Evolutionary conservation across 2,888 invertebrate species (phyloP), one percentile per base, ranked within the genome.

Genomic region (Drosophila lutescens): DNA sequence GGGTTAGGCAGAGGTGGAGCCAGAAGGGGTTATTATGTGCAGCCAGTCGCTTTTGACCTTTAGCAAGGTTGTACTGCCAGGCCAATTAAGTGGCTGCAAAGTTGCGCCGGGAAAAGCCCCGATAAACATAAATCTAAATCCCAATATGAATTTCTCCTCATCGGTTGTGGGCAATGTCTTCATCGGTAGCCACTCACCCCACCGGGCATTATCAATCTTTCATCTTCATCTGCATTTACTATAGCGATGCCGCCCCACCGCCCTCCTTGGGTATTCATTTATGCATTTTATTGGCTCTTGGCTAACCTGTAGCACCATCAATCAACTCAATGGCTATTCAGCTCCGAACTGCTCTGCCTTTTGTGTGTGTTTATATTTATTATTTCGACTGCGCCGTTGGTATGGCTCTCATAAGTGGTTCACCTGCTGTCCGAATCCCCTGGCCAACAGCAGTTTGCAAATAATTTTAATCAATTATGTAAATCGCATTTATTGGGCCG

Each of bases 221-320:
- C 50, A 72, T 51, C 51, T 58, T 32, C 57, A 57, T 70, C 70
- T 70, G 58, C 71, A 57, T 70, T 56, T 70, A 38, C 49, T 38
- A 70, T 50, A 38, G 44, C 40, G 26, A 38, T 23, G 34, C 15
- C 34, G 7, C 34, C 49, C 3, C 43, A 32, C 43, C 71, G 40
- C 46, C 38, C 58, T 41, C 15, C 54, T 65, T 60, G 41, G 56
- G 41, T 55, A 74, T 67, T 70, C 54, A 68, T 53, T 66, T 77
- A 76, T 86, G 80, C 74, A 79, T 71, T 79, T 82, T 77, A 88
- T 88, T 54, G 80, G 78, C 65, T 84, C 55, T 73, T 65, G 58
- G 60, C 63, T n/a, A 77, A 53, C 53, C 62, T 55, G 63, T n/a
- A 62, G 77, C 61, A 63, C 46, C 77, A 88, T 85, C 83, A 82